phyloP scores from a whole-genome alignment of 2,113 vertebrate genomes.

The Cryptotis parvus region DNA sequence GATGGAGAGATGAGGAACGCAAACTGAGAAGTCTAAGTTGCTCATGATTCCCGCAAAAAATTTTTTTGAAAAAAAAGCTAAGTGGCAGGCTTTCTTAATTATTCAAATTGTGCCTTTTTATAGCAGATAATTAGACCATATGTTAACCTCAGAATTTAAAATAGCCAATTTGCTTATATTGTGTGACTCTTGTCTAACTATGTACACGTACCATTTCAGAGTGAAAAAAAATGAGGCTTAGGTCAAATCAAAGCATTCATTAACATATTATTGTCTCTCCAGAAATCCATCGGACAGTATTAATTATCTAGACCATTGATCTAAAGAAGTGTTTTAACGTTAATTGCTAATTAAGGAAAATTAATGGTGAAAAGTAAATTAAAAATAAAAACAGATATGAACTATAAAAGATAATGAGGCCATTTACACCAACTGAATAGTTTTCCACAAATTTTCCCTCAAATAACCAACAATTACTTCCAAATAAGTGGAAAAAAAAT shows the following conservation, averaged over 20 bases:
- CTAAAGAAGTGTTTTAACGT: constrained; percentile 52
- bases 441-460: constrained; percentile 41
- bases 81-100: constrained; percentile 89
- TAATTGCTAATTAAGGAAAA: constrained; percentile 78
- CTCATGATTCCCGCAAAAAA: background rate
- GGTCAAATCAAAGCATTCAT: constrained; percentile 73
- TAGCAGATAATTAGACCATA: constrained; percentile 74
- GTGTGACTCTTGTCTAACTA: constrained; percentile 53
- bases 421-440: constrained; percentile 61
- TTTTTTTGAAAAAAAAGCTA: constrained; percentile 73
- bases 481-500: constrained; percentile 49
- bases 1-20: constrained; percentile 66
- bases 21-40: constrained; percentile 47
- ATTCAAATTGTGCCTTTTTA: constrained; percentile 81
- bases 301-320: constrained; percentile 60
- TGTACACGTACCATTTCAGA: constrained; percentile 55
- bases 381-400: constrained; percentile 68
- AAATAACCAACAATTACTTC: constrained; percentile 66
- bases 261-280: constrained; percentile 69
- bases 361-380: constrained; percentile 59
- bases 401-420: constrained; percentile 68
- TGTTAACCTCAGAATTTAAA: constrained; percentile 75
- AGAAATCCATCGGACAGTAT: constrained; percentile 52
- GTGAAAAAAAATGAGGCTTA: constrained; percentile 44
- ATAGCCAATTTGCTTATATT: constrained; percentile 66